Evolutionary conservation across 2,113 vertebrate species (phyloP).

Genomic region (Tylochromis polylepis): DNA sequence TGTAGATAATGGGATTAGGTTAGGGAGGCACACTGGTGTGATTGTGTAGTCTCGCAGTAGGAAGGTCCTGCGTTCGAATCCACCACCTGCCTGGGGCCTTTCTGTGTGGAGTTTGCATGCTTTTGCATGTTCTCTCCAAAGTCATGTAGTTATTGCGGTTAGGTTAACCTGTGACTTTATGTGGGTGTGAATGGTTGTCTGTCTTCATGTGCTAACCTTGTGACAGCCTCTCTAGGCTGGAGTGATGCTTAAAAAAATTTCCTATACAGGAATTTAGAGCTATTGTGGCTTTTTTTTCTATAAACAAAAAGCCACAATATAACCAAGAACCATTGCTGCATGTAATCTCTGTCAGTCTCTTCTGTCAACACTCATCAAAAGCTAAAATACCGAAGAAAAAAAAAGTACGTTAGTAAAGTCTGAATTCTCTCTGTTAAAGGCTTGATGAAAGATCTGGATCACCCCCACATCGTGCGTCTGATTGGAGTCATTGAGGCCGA

Average conservation of each 20-base stretch:
- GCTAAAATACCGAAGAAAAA: background rate
- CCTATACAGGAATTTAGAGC: background rate
- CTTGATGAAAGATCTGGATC: slow-evolving; percentile 89
- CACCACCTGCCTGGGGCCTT: background rate
- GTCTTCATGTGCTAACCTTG: background rate
- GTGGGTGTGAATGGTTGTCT: background rate
- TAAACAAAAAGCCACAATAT: background rate
- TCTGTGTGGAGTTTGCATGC: background rate
- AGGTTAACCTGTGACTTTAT: background rate
- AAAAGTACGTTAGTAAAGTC: background rate
- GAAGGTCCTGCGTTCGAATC: background rate
- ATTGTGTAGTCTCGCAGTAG: background rate
- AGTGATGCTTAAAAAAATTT: background rate
- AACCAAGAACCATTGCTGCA: background rate
- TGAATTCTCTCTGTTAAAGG: slow-evolving; percentile 58
- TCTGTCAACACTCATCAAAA: background rate
- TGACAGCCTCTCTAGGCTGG: background rate
- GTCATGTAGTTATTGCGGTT: background rate
- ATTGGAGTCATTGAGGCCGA: slow-evolving; percentile 86
- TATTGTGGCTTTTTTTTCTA: background rate
- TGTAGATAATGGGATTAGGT: background rate
- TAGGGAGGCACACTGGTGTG: background rate
- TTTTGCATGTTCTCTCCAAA: background rate
- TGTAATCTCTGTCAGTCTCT: background rate
- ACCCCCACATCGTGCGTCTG: slow-evolving; percentile 89